These are phyloP conservation scores for Cephonodes hylas DNA, from an alignment of 2,888 invertebrate genomes.

Conservation along the genomic window DNA sequence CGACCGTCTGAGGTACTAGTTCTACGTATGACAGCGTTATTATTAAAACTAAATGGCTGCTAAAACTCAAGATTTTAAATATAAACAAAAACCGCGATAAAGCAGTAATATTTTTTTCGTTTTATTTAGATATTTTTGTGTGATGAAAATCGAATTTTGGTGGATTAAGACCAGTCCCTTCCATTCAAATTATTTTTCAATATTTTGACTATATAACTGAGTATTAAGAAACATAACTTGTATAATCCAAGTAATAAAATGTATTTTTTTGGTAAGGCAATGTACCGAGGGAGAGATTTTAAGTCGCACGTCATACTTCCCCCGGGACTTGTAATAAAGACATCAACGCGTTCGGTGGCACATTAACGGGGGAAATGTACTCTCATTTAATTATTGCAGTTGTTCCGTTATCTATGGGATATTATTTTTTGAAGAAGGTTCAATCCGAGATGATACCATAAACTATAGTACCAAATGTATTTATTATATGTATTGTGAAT, in stretches of 20 bases:
- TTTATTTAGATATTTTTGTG: too few species aligned
- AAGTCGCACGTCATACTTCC: neutral
- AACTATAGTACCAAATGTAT: too few species aligned
- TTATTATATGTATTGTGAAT: too few species aligned
- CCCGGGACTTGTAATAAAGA: conserved; percentile 11
- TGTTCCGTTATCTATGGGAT: neutral
- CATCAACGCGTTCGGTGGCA: conserved; percentile 13
- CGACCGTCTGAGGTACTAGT: too few species aligned
- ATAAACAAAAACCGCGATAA: too few species aligned
- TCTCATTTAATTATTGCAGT: neutral
- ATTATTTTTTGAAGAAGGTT: neutral
- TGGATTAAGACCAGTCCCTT: too few species aligned
- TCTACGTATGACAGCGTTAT: too few species aligned
- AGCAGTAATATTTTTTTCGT: too few species aligned
- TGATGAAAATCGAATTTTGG: too few species aligned
- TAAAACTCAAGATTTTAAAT: too few species aligned
- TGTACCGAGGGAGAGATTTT: neutral
- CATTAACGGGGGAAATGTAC: neutral
- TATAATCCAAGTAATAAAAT: neutral
- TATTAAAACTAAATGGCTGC: too few species aligned
- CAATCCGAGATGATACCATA: neutral
- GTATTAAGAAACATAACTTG: neutral
- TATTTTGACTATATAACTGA: neutral
- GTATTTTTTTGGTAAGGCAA: neutral
- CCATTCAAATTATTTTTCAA: too few species aligned